Percentiles rank a stretch among this genome's conserved stretches.
Conservation (phyloP, 2,113 vertebrate genomes). For the Nicator chloris region DNA sequence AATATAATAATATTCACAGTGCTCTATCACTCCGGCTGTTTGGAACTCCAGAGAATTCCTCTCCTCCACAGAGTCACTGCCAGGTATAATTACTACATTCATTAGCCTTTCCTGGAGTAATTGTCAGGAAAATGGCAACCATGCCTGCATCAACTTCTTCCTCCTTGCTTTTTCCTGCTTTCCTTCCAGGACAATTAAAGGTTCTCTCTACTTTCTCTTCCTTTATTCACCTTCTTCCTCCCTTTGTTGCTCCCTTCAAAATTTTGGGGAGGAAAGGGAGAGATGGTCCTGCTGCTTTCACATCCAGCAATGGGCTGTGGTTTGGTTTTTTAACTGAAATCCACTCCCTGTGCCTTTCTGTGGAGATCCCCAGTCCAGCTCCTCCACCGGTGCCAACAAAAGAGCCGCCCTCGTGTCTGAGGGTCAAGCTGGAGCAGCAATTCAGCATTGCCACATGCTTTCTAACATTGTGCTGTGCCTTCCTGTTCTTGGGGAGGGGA, state of each 20-base stretch:
- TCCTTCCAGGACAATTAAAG: not conserved
- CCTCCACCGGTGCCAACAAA: not conserved
- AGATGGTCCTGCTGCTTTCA: not conserved
- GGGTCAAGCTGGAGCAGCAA: slow-evolving; percentile 1
- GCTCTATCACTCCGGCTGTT: not conserved
- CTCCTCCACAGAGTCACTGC: not conserved
- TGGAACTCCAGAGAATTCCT: not conserved
- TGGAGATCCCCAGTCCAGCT: not conserved
- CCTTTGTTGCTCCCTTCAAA: not conserved
- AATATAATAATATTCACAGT: too few species aligned
- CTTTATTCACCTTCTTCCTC: not conserved
- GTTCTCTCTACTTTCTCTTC: not conserved
- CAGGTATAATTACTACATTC: slow-evolving; percentile 38
- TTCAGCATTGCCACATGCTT: not conserved
- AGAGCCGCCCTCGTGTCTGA: not conserved
- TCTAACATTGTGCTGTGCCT: slow-evolving; percentile 6
- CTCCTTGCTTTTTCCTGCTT: not conserved
- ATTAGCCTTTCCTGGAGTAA: slow-evolving; percentile 46
- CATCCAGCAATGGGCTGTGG: not conserved
- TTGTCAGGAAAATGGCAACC: slow-evolving; percentile 16
- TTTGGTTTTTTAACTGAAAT: not conserved
- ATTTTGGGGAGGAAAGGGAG: not conserved
- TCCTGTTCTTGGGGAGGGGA: slow-evolving; percentile 14
- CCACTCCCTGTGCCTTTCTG: not conserved
- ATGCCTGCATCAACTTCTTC: not conserved